Conservation (phyloP, 2,888 invertebrate species). For the Nebria brevicollis region DNA sequence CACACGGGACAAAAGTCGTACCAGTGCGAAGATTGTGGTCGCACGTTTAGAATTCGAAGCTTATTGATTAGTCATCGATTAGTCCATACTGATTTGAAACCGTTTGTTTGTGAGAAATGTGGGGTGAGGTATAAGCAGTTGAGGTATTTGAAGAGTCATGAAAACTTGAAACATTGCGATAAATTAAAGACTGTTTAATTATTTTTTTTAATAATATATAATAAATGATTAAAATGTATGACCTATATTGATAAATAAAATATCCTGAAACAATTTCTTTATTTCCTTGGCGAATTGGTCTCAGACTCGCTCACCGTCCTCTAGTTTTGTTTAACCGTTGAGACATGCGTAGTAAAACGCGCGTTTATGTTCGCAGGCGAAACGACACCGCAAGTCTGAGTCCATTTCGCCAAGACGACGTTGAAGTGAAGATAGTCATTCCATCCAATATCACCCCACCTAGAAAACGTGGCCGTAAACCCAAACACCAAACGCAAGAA, state of each 20-base stretch:
- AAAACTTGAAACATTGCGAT: slow-evolving; percentile 51
- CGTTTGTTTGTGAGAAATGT: slow-evolving; percentile 61
- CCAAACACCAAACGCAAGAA: slow-evolving; percentile 17
- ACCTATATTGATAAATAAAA: too few species aligned
- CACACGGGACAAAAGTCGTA: slow-evolving; percentile 69
- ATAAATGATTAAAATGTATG: too few species aligned
- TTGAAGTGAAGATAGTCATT: not conserved
- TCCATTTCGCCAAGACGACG: slow-evolving; percentile 54
- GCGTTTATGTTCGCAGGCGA: slow-evolving; percentile 53
- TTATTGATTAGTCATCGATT: slow-evolving; percentile 61
- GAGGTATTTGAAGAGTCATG: slow-evolving; percentile 61
- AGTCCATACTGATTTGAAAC: slow-evolving; percentile 60
- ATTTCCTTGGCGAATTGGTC: slow-evolving; percentile 21
- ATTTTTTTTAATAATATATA: not conserved
- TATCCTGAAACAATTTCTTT: too few species aligned
- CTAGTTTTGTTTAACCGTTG: slow-evolving; percentile 18
- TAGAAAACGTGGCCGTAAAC: slow-evolving; percentile 31
- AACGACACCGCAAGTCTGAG: slow-evolving; percentile 54
- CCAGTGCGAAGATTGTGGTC: slow-evolving; percentile 65
- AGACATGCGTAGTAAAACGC: slow-evolving; percentile 25
- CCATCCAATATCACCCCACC: slow-evolving; percentile 9
- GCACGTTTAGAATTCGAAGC: slow-evolving; percentile 63
- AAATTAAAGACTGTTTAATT: not conserved
- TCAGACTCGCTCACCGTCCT: slow-evolving; percentile 51
- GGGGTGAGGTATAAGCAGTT: slow-evolving; percentile 63